Evolutionary conservation across 37 sponge, comb jelly and placozoan species (phyloP), one percentile per base, ranked within the genome.

Genomic region (Ephydatia muelleri): DNA sequence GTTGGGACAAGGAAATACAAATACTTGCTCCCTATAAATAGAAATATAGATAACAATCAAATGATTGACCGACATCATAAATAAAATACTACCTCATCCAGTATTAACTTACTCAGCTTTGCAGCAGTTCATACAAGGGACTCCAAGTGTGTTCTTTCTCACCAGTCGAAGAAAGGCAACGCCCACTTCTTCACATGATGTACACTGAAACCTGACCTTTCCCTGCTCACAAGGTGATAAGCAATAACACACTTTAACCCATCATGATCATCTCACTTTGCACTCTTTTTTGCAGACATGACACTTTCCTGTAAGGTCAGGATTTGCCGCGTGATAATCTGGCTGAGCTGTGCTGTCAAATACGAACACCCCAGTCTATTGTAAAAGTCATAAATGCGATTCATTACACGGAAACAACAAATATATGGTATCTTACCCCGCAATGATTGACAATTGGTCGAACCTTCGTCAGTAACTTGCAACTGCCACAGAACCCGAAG

Each of bases 121-220:
- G 21, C 31, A 47, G 49, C 91, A 91, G 72, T 86, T 82, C 83
- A 91, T 91, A 36, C 91, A 91, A 13, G 82, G 78, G 21, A 85
- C 22, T 19, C 82, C 32, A 39, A 65, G 65, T 25, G 72, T 65
- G 35, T 91, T 91, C 49, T 67, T 66, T 70, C 83, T 49, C 34
- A 91, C 31, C 38, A 86, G 91, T 21, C 85, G 34, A 57, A 90
- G 64, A 12, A 80, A 26, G 73, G 72, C 68, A 13, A 82, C 78
- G n/a, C 28, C 31, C 22, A 37, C 72, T 14, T 4, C 35, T 1
- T 48, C 49, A 82, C 91, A 91, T 38, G 78, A 38, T 28, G 1
- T 77, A 70, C 91, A 91, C 64, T 71, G 30, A 66, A 73, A 91
- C n/a, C 16, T 67, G 0, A 91, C 78, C 3, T 27, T 29, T 32